These are phyloP conservation scores for Columbina picui DNA, from an alignment of 2,113 vertebrate genomes.

Conservation along the genomic window DNA sequence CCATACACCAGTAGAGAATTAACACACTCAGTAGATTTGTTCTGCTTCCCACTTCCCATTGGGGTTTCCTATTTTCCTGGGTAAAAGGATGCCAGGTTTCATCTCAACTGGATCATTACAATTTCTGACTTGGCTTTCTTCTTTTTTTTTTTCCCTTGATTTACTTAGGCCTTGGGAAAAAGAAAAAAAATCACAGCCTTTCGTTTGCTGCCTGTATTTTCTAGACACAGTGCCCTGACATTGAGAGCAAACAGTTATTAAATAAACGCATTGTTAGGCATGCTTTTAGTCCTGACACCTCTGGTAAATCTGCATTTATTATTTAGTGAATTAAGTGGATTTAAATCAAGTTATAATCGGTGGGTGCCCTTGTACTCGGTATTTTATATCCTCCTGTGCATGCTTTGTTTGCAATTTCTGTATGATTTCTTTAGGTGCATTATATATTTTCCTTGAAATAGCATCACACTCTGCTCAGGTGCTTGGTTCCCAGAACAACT, in stretches of 20 bases:
- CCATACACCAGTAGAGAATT: neutral
- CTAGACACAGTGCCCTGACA: constrained; percentile 32
- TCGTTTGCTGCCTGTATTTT: constrained; percentile 14
- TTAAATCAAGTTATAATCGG: constrained; percentile 65
- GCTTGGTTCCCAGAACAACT: neutral
- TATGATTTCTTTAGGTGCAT: constrained; percentile 43
- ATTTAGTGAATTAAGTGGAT: constrained; percentile 66
- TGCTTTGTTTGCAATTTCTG: constrained; percentile 65
- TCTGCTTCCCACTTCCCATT: neutral
- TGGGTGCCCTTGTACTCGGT: constrained; percentile 46
- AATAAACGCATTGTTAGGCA: constrained; percentile 60
- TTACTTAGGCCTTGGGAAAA: neutral
- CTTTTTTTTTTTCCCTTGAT: neutral
- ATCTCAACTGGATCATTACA: neutral
- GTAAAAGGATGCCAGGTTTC: neutral
- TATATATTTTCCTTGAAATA: constrained; percentile 52
- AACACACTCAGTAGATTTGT: fast-evolving
- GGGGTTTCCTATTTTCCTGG: neutral
- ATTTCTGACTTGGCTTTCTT: neutral
- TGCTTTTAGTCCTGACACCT: constrained; percentile 65
- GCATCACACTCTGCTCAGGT: neutral
- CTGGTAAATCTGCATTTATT: constrained; percentile 69
- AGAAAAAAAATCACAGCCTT: neutral
- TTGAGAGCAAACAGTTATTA: constrained; percentile 65
- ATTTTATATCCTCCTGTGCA: constrained; percentile 50